Percentiles rank a stretch among this genome's conserved stretches.
These are phyloP conservation scores for Alcedo quadribrachys DNA, from an alignment of 2,797 vertebrate species.

Conservation along the genomic window DNA sequence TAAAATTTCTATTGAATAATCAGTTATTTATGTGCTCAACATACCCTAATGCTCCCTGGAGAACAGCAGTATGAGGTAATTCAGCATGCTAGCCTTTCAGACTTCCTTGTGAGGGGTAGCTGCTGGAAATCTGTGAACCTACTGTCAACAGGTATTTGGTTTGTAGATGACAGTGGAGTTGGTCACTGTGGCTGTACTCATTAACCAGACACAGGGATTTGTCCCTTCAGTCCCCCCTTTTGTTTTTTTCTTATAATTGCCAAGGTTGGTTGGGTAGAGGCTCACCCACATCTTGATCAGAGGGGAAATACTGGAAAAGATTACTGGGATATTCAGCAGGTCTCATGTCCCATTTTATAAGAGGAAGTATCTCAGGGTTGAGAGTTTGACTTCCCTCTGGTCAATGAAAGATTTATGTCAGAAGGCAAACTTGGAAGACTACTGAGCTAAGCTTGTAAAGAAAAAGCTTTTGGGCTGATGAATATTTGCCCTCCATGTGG, in stretches of 20 bases:
- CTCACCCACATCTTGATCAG: not conserved
- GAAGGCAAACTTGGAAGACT: not conserved
- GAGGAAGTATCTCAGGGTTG: not conserved
- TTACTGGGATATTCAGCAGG: not conserved
- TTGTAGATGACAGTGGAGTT: fast-evolving
- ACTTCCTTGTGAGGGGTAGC: not conserved
- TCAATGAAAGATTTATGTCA: not conserved
- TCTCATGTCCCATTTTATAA: fast-evolving
- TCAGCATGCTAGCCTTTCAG: not conserved
- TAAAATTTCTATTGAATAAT: not conserved
- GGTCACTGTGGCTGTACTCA: not conserved
- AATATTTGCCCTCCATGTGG: not conserved
- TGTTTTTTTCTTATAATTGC: not conserved
- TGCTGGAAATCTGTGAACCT: not conserved
- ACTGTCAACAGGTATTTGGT: not conserved
- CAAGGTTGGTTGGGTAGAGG: not conserved
- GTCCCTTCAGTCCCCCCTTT: not conserved
- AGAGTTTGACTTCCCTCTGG: not conserved
- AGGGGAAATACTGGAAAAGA: not conserved
- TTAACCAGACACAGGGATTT: not conserved
- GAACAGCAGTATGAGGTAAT: not conserved
- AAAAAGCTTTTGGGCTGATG: not conserved
- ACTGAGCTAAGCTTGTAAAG: not conserved
- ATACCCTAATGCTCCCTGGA: not conserved
- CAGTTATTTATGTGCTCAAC: not conserved